Conservation (phyloP, 2,888 invertebrate species). For the Apodemia duryi region DNA sequence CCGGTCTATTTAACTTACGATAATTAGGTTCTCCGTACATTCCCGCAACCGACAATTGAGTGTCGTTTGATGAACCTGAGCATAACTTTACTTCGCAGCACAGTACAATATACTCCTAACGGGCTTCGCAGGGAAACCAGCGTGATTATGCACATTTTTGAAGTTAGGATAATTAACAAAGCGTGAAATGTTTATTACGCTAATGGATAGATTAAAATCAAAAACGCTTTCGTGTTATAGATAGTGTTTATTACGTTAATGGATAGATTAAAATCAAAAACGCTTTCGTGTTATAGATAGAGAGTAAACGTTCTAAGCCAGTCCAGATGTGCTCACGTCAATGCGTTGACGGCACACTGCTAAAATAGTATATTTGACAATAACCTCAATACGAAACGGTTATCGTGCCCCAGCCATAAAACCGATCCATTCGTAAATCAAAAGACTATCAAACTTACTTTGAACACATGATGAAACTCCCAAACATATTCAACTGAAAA, state of each 20-base stretch:
- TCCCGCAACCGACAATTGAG: no score
- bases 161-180: background rate
- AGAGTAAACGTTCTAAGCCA: background rate
- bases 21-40: no score
- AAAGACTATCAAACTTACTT: background rate
- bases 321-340: constrained; percentile 6
- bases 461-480: background rate
- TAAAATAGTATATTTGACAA: constrained; percentile 7
- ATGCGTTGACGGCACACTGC: background rate
- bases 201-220: background rate
- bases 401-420: constrained; percentile 13
- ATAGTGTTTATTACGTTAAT: background rate
- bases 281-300: background rate
- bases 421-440: background rate
- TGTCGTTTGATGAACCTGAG: no score
- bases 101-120: no score
- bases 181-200: background rate
- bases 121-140: no score
- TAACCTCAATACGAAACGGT: background rate
- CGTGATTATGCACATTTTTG: background rate
- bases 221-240: background rate
- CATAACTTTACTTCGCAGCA: no score
- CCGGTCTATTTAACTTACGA: no score
- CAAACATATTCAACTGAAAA: background rate
- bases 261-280: background rate